A percentile compares a stretch with the other conserved stretches of the same genome.
Conservation (phyloP, 2,113 vertebrate species). For the Ibidorhyncha struthersii region DNA sequence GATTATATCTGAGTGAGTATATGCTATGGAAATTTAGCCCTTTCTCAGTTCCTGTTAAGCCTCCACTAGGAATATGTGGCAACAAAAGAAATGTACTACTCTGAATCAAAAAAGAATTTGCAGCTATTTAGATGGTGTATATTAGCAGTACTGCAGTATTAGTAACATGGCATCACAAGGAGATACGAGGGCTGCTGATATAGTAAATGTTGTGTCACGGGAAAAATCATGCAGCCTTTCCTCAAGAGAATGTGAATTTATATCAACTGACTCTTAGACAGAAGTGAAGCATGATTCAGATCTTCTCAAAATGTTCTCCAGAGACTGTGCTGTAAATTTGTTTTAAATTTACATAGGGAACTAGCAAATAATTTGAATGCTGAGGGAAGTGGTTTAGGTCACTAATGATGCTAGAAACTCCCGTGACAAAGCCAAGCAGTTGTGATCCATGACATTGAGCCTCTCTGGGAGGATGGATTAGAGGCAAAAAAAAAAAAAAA, state of each 20-base stretch:
- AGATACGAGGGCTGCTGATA: background rate
- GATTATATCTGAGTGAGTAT: background rate
- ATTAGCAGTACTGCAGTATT: background rate
- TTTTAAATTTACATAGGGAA: background rate
- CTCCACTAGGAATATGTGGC: background rate
- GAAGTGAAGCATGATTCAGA: background rate
- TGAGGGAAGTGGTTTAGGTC: background rate
- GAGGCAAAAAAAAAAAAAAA: background rate
- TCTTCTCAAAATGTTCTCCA: background rate
- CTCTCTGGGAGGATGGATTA: background rate
- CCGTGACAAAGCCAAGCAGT: background rate
- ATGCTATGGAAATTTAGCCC: background rate
- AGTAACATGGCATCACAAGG: background rate
- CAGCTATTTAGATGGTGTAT: background rate
- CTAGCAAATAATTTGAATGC: background rate
- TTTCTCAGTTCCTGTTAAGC: background rate
- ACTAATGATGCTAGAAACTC: background rate
- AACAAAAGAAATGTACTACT: background rate
- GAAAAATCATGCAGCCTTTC: background rate
- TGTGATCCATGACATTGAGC: background rate
- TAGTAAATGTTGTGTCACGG: background rate
- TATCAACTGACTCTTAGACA: background rate
- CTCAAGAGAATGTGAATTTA: background rate
- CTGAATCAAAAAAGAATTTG: background rate
- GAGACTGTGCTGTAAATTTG: background rate